Base-by-base conservation (phyloP, 1,140 invertebrate species). In the Pseudomyrmex gracilis region DNA sequence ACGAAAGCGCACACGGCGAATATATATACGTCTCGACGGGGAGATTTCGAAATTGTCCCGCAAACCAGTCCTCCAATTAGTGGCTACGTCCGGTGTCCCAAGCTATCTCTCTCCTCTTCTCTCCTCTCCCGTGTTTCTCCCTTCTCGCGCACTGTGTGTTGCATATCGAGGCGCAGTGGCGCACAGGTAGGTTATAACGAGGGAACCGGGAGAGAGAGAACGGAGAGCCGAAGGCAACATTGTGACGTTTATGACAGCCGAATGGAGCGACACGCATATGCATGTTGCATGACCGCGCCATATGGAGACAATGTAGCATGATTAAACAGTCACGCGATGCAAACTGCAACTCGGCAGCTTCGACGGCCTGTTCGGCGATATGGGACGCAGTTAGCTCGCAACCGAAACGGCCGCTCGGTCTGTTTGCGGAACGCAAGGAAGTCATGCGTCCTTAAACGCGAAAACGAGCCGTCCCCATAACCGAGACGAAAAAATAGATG, bases 31-130 rank as follows among this genome's bases (percentile, higher is more conserved):
- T 82, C 74, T 73, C 74, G 34, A 45, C 43, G 63, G 17, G 55
- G 45, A 68, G 68, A 86, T 86, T 85, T 86, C 49, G 68, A 82
- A 85, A 86, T 82, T 57, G 61, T 57, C 15, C 13, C 43, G 63
- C 22, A 84, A 85, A 70, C 82, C 82, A 58, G 82, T 57, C 45
- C 71, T 58, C 82, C 82, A 84, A 85, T 85, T 85, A 85, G 73
- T 51, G 49, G 61, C 57, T 51, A 22, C 84, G 67, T 83, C 51
- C 71, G 67, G 15, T 66, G 64, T 80, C 43, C 53, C 12, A 43
- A 20, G n/a, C 45, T 51, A 17, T 67, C 51, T 12, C 47, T 17
- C 58, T 7, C 73, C 10, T 24, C 60, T 15, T 10, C 15, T 1
- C 34, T 20, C 2, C 68, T 1, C 2, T 9, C 10, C 4, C n/a